Evolutionary conservation across 2,888 invertebrate genomes (phyloP).

Genomic region (Amblyteles armatorius): DNA sequence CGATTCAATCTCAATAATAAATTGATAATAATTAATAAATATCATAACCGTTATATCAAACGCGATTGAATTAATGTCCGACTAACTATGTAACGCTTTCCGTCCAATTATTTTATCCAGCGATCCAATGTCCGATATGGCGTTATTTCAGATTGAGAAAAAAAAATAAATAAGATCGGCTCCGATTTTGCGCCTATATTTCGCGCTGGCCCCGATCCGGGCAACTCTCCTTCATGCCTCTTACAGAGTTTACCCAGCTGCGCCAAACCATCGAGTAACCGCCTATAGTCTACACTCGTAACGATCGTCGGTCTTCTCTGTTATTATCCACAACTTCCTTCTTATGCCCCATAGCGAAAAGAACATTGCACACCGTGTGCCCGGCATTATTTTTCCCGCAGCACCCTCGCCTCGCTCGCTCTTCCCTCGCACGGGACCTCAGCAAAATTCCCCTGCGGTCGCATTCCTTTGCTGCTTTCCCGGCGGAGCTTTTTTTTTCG

Average conservation of each 20-base stretch:
- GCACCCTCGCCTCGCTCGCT: slow-evolving; percentile 12
- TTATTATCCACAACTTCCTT: slow-evolving; percentile 45
- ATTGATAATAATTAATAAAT: slow-evolving; percentile 5
- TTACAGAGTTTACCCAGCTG: slow-evolving; percentile 34
- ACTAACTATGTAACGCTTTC: background rate
- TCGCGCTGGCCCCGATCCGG: slow-evolving; percentile 24
- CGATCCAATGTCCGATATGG: background rate
- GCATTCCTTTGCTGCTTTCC: slow-evolving; percentile 7
- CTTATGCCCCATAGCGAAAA: slow-evolving; percentile 9
- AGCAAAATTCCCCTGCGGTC: slow-evolving; percentile 3
- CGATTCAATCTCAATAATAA: background rate
- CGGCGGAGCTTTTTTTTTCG: slow-evolving; percentile 5
- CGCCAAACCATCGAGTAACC: slow-evolving; percentile 20
- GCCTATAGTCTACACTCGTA: slow-evolving; percentile 26
- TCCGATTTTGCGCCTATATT: background rate
- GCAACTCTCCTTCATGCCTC: slow-evolving; percentile 15
- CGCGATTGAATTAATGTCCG: background rate
- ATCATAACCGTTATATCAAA: background rate
- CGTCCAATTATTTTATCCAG: background rate
- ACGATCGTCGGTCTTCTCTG: slow-evolving; percentile 32
- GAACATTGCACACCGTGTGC: slow-evolving; percentile 17
- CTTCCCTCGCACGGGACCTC: background rate
- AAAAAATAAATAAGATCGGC: background rate
- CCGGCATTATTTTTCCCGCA: slow-evolving; percentile 14
- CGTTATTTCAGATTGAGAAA: background rate